Base-by-base conservation (phyloP, 2,797 vertebrate species). In the Stomatorhinus walkeri region DNA sequence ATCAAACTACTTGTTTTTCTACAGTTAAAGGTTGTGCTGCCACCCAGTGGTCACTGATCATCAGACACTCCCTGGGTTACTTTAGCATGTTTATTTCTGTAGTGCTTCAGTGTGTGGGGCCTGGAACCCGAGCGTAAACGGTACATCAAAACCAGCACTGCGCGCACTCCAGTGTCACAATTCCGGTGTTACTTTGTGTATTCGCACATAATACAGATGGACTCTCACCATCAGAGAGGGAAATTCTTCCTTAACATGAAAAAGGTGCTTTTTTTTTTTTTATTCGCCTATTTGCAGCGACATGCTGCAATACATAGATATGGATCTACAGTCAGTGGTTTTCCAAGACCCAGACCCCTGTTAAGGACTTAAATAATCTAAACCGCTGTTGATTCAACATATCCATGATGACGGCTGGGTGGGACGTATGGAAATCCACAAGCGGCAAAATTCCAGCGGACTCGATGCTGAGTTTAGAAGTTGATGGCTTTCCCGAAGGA, bases 401-500 rank as follows among this genome's bases (percentile, higher is more conserved):
- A 89, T 81, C 56, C 76, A 89, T 52, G 81, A 72, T 9, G 76
- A 68, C 1, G 87, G 87, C 83, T 84, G 89, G 52, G 76, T n/a
- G 10, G 76, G 32, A 90, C 14, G 40, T 19, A 59, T 36, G 85
- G 79, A 90, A 40, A 64, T 83, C 79, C 36, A 32, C 32, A 88
- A 86, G 59, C 52, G 90, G 87, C 85, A 48, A 48, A 86, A 90
- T 32, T 56, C 92, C 92, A 89, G 89, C 94, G 95, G 91, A 89
- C 88, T 87, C 87, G 91, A 91, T 86, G 88, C 85, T 85, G 92
- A 92, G 40, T 92, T 95, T 93, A 99, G 93, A 99, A 99, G 95
- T 99, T 99, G 94, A 99, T 99, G 87, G 98, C 96, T 96, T 98
- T 99, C 91, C 98, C 98, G 88, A 98, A 99, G 48, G 98, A 98